Percentiles rank a stretch among this genome's conserved stretches.
Conservation (phyloP, 23 tunicate species). For the Trididemnum clinides region DNA sequence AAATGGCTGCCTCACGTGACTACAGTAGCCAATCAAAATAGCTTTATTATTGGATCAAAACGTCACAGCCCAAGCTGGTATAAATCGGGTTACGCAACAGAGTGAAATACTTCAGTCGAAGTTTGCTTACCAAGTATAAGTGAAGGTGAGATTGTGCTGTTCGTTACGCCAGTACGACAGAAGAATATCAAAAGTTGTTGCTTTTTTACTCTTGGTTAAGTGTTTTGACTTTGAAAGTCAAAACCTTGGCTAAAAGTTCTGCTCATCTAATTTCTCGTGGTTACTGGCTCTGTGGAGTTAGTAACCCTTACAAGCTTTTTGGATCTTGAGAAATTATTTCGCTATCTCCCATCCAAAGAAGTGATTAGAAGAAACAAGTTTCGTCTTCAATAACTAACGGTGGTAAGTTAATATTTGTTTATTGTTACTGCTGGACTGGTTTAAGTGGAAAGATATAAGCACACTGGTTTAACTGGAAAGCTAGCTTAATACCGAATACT, state of each 20-base stretch:
- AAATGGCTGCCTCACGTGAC: too few relatives aligned
- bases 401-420: background rate
- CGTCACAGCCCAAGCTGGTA: background rate
- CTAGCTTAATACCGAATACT: too few relatives aligned
- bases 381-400: background rate
- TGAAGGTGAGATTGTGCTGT: too few relatives aligned
- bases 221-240: background rate
- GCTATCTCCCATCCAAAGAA: background rate
- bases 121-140: too few relatives aligned
- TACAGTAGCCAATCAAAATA: too few relatives aligned
- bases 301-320: constrained; percentile 11
- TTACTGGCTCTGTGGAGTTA: constrained; percentile 47
- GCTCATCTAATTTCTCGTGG: background rate
- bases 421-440: too few relatives aligned
- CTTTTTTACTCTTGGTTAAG: background rate
- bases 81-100: background rate
- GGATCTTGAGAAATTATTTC: background rate
- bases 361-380: background rate
- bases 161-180: too few relatives aligned
- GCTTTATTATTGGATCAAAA: background rate
- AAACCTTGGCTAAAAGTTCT: background rate
- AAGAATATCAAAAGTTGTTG: too few relatives aligned
- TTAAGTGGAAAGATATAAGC: too few relatives aligned
- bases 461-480: too few relatives aligned
- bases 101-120: too few relatives aligned